Evolutionary conservation across 2,797 vertebrate genomes (phyloP), one percentile per base, ranked within the genome.

Genomic region (Calcarius lapponicus): DNA sequence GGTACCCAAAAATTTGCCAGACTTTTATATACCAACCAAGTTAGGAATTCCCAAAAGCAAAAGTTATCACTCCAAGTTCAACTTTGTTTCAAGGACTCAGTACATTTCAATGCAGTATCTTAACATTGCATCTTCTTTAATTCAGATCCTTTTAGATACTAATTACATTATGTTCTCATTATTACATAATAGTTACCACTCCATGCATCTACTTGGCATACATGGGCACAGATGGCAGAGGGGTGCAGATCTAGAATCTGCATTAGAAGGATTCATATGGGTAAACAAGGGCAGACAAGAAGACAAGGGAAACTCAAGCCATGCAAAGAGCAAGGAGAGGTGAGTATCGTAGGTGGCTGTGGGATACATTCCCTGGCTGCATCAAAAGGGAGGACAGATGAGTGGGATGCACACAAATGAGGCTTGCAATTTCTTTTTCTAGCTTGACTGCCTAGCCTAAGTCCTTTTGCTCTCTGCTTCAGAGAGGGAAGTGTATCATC

Each of bases 121-220:
- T 58, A 90, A 83, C 21, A 61, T 1, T 64, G 40, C 45, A 67
- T 26, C 74, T 50, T 62, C 81, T 91, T 74, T 72, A 91, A 95
- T 79, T 86, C 88, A 86, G 42, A 79, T 69, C 32, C 47, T 53
- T 65, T 69, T 53, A 80, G 53, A 80, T 89, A 72, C 64, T 80
- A 95, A 91, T 89, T 92, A 94, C 57, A 61, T 91, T 81, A 65
- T 92, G 90, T 92, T 93, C 73, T 86, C 58, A 73, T 94, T 66
- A 61, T 92, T 97, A 94, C 62, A 81, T 93, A 96, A 96, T 13
- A 69, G 69, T 20, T 92, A 61, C 76, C 53, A 90, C 82, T 81
- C 90, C 90, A 88, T 71, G 45, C 82, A 91, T 90, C 56, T 42
- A 64, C 80, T 72, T 92, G 85, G 85, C 70, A 86, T 34, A 65